phyloP scores from a whole-genome alignment of 2,888 invertebrate genomes.

The Aquatica leii region DNA sequence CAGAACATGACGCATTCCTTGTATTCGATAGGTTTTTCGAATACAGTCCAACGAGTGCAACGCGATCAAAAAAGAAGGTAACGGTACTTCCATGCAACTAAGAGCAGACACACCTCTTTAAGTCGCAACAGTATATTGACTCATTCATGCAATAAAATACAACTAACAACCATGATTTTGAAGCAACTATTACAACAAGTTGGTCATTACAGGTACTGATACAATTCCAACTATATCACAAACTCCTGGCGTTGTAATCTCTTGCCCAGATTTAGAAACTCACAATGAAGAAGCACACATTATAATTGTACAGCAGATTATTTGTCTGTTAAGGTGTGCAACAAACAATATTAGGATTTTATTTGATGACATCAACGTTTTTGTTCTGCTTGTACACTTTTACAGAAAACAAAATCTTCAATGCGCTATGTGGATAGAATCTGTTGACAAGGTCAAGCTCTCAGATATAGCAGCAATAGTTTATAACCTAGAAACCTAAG shows the following conservation, averaged over 20 bases:
- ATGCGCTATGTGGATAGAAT: no score
- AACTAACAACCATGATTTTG: constrained; percentile 1
- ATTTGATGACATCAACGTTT: no score
- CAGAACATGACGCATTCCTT: background rate
- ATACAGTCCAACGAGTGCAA: background rate
- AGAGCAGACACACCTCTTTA: background rate
- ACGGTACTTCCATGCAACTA: constrained; percentile 1
- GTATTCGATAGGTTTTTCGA: background rate
- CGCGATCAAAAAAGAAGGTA: background rate
- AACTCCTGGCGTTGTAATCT: background rate
- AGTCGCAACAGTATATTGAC: background rate
- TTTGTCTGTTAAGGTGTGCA: no score
- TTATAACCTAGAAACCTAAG: constrained; percentile 4
- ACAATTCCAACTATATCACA: background rate
- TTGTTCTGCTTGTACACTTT: no score
- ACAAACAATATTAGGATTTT: no score
- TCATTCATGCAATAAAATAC: background rate
- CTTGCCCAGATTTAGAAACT: background rate
- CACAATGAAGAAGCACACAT: background rate
- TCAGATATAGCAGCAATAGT: constrained; percentile 11
- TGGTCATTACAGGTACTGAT: background rate
- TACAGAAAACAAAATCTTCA: no score
- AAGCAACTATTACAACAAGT: background rate
- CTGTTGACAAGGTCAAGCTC: no score
- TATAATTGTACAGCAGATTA: constrained; percentile 1